Conservation (phyloP, 2,797 vertebrate genomes). For the Phrynocephalus vlangalii region DNA sequence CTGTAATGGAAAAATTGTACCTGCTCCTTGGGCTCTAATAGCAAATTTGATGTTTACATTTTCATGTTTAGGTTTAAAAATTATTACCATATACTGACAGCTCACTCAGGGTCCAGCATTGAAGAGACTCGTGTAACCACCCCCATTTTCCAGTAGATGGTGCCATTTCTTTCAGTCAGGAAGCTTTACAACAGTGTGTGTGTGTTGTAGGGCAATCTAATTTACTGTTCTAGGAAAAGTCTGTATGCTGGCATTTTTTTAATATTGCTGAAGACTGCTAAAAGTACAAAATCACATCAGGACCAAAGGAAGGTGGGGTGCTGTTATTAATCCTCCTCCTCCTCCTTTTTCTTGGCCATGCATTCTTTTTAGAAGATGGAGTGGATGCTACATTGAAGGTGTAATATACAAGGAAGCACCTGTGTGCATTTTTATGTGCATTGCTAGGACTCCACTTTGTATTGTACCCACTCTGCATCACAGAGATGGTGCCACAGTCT, state of each 20-base stretch:
- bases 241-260: background rate
- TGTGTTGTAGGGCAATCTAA: background rate
- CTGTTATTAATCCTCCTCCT: background rate
- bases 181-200: background rate
- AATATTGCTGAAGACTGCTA: background rate
- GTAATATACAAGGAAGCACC: background rate
- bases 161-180: conserved; percentile 11
- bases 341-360: background rate
- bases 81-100: background rate
- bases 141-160: conserved; percentile 43
- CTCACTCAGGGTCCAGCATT: background rate
- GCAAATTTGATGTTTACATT: background rate
- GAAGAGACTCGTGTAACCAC: conserved; percentile 20
- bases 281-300: background rate
- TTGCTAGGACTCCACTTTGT: background rate
- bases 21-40: background rate
- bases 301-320: background rate
- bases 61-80: background rate
- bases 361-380: background rate
- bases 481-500: too few species aligned
- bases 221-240: background rate
- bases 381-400: background rate
- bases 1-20: background rate
- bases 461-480: background rate
- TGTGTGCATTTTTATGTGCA: background rate